Evolutionary conservation across 64 coral and sea anemone species (phyloP).

Genomic region (Actinia equina): DNA sequence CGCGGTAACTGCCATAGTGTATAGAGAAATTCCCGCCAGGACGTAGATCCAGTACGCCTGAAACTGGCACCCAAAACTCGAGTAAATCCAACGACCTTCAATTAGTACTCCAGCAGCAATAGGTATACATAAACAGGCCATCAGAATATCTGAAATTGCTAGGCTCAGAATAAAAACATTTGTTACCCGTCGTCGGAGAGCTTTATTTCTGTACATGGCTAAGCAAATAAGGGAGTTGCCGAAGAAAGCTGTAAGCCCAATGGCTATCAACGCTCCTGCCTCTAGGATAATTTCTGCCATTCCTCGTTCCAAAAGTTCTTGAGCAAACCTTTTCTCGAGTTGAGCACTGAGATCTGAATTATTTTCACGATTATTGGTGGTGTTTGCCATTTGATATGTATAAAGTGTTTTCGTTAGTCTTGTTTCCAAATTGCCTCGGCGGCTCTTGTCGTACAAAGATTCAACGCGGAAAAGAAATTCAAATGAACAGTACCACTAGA

Average conservation of each 20-base stretch:
- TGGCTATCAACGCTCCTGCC: neutral
- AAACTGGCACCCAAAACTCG: slow-evolving; percentile 19
- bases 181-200: neutral
- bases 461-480: too few species aligned
- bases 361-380: neutral
- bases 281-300: neutral
- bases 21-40: slow-evolving; percentile 35
- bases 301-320: neutral
- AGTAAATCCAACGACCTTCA: slow-evolving; percentile 20
- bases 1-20: slow-evolving; percentile 48
- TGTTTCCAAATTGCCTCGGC: neutral
- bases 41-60: slow-evolving; percentile 28
- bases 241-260: slow-evolving; percentile 9
- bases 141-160: slow-evolving; percentile 41
- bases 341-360: neutral
- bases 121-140: slow-evolving; percentile 36
- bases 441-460: too few species aligned
- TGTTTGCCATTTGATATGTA: neutral
- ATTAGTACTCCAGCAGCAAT: slow-evolving; percentile 20
- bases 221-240: slow-evolving; percentile 43
- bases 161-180: slow-evolving; percentile 39
- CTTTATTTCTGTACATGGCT: slow-evolving; percentile 23
- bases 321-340: neutral
- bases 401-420: neutral
- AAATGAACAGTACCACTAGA: too few species aligned